Evolutionary conservation across 2,888 invertebrate genomes (phyloP).

Genomic region (Agrilus biguttatus): DNA sequence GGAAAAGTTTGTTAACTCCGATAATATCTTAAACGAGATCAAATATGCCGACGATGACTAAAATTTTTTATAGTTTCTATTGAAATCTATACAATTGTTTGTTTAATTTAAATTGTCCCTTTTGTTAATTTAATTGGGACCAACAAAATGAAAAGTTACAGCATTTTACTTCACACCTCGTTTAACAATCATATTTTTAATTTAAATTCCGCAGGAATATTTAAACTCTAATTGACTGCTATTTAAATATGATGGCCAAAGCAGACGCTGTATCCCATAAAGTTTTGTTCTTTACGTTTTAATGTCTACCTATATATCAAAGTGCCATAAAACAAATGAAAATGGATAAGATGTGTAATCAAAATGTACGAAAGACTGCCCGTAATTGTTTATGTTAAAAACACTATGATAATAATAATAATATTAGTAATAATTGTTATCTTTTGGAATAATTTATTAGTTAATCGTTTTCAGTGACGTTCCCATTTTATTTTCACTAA

Average conservation of each 20-base stretch:
- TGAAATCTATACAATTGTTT: neutral
- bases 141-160: neutral
- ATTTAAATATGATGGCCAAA: no score
- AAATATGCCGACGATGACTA: conserved; percentile 55
- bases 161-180: neutral
- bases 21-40: conserved; percentile 47
- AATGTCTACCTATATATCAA: no score
- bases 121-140: neutral
- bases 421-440: neutral
- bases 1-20: conserved; percentile 48
- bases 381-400: conserved; percentile 1
- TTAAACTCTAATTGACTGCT: no score
- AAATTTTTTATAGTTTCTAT: no score
- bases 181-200: no score
- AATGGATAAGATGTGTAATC: no score
- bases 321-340: no score
- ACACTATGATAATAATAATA: neutral
- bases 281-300: no score
- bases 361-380: neutral
- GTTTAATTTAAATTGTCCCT: neutral
- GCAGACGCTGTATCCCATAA: no score
- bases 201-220: no score
- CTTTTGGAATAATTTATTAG: neutral
- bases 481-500: no score
- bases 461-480: neutral